Evolutionary conservation across 2,888 invertebrate genomes (phyloP).

Genomic region (Meiosimyza decipiens): DNA sequence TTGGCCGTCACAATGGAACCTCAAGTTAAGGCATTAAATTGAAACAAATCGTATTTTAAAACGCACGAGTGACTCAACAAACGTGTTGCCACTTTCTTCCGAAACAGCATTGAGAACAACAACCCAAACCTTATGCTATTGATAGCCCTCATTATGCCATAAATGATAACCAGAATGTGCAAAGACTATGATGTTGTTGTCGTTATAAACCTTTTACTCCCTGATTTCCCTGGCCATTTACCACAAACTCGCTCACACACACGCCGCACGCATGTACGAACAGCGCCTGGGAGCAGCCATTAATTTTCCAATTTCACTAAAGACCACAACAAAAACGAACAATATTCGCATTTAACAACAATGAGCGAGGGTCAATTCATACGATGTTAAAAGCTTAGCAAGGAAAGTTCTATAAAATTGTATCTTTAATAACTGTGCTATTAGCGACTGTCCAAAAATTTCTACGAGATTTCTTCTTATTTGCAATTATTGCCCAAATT

Average conservation of each 20-base stretch:
- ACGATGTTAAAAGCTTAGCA: too few relatives aligned
- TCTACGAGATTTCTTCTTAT: too few relatives aligned
- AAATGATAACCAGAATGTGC: neutral
- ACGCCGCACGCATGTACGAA: neutral
- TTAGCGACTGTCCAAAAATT: too few relatives aligned
- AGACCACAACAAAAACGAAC: constrained; percentile 37
- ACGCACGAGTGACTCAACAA: constrained; percentile 15
- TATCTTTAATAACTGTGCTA: too few relatives aligned
- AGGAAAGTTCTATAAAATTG: too few relatives aligned
- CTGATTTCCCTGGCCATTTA: too few relatives aligned
- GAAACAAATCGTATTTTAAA: constrained; percentile 25
- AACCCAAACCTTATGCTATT: neutral
- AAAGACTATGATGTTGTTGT: neutral
- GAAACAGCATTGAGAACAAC: neutral
- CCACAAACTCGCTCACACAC: neutral
- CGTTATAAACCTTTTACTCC: too few relatives aligned
- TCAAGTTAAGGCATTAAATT: constrained; percentile 11
- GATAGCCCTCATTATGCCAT: constrained; percentile 14
- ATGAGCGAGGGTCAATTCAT: too few relatives aligned
- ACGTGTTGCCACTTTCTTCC: too few relatives aligned
- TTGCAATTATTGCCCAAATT: too few relatives aligned
- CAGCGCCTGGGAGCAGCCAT: constrained; percentile 30
- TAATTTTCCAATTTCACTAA: constrained; percentile 46
- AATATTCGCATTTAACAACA: too few relatives aligned
- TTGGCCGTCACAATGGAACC: neutral